Evolutionary conservation across 1,140 invertebrate species (phyloP).

Genomic region (Zaprionus davidi): DNA sequence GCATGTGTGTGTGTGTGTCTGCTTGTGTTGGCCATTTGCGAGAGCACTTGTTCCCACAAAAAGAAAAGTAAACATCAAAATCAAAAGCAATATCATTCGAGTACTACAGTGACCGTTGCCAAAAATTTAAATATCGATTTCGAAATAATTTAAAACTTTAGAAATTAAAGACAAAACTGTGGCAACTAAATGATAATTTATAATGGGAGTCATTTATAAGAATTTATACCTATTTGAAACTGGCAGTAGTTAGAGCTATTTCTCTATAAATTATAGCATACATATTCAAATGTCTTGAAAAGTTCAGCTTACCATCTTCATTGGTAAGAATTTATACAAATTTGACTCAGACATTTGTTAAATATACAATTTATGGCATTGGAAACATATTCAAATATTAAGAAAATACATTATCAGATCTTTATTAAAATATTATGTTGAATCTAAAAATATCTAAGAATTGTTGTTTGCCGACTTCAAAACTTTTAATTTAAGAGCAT

Average conservation of each 20-base stretch:
- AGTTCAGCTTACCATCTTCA: no score
- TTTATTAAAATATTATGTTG: no score
- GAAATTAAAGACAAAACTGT: neutral
- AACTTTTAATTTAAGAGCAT: no score
- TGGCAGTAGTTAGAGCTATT: neutral
- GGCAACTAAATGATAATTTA: no score
- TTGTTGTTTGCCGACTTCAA: no score
- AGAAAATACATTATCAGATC: no score
- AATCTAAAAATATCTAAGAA: no score
- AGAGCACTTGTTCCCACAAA: neutral
- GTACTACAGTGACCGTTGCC: neutral
- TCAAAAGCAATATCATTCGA: conserved; percentile 11
- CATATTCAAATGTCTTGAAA: neutral
- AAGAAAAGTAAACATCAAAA: conserved; percentile 6
- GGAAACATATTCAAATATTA: neutral
- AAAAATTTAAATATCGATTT: neutral
- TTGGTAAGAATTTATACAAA: no score
- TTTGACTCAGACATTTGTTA: no score
- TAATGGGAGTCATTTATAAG: neutral
- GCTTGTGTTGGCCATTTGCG: conserved; percentile 2
- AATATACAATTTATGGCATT: neutral
- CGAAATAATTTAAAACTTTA: neutral
- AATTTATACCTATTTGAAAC: neutral
- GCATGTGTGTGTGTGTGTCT: conserved; percentile 17
- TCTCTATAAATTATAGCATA: neutral